phyloP scores from a whole-genome alignment of 2,797 vertebrate species.

The Garrulus glandarius region DNA sequence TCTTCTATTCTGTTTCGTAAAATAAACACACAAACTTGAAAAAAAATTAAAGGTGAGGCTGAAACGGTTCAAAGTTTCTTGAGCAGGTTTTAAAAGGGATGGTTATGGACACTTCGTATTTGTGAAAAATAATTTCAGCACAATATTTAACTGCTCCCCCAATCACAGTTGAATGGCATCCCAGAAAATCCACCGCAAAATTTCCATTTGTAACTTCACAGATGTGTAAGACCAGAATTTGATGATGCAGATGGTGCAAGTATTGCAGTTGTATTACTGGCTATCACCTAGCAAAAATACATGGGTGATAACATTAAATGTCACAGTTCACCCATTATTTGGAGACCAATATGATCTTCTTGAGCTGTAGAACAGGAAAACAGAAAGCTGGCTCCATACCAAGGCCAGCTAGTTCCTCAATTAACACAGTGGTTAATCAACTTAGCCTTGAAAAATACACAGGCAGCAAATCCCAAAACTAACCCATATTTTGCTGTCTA shows the following conservation, averaged over 20 bases:
- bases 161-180: background rate
- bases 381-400: background rate
- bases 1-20: background rate
- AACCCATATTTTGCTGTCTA: background rate
- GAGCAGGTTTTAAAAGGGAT: background rate
- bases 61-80: background rate
- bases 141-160: background rate
- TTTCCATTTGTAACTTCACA: background rate
- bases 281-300: background rate
- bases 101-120: background rate
- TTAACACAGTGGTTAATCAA: background rate
- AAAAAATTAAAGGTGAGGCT: background rate
- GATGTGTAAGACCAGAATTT: background rate
- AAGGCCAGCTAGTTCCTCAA: background rate
- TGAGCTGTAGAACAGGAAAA: background rate
- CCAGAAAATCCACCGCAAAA: background rate
- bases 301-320: background rate
- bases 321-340: background rate
- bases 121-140: background rate
- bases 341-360: background rate
- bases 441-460: background rate
- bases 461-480: background rate
- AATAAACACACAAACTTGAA: background rate
- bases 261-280: background rate
- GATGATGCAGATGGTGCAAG: background rate